Evolutionary conservation across 35 echinoderm and acorn worm genomes (phyloP), one percentile per base, ranked within the genome.

Genomic region (Eucidaris tribuloides): DNA sequence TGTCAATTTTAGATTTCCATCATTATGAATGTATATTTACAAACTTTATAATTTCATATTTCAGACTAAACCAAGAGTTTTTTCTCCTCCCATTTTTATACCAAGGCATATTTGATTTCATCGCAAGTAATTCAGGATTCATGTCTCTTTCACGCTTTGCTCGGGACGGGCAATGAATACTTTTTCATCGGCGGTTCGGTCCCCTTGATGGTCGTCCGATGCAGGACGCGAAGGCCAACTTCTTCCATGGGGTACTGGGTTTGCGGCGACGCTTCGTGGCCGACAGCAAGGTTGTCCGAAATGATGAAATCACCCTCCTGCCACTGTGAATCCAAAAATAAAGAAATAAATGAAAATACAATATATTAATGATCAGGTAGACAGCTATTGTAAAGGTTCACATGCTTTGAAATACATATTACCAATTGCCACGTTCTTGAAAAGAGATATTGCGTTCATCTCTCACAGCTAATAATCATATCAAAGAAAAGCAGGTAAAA

Each of bases 231-330:
- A 68, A 86, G 71, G 6, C 84, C 84, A 17, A 79, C 84, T 44
- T 62, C 36, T 45, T 43, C 70, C 13, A 62, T 27, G 1, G 84
- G 33, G 18, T 56, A 28, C 52, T 86, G 84, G 20, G 66, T 86
- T 30, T 86, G 46, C 9, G 70, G 66, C 18, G 63, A 44, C 2
- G 84, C 84, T 58, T 86, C 84, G 32, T 86, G 84, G 5, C 84
- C 84, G 1, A 86, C 84, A 25, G 84, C 84, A 27, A 78, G 52
- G 38, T 86, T 86, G 32, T 86, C 84, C 13, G 84, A 86, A 20
- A 86, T 86, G 18, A 78, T 86, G 70, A 86, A 86, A 62, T 86
- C 84, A 6, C 84, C 84, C 35, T 56, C 68, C 39, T 78, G 17
- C 84, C 84, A 86, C 84, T 86, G 71, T 1, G 48, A 78, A n/a